Base-by-base conservation (phyloP, 2,888 invertebrate species). In the Lasioglossum leucozonium region DNA sequence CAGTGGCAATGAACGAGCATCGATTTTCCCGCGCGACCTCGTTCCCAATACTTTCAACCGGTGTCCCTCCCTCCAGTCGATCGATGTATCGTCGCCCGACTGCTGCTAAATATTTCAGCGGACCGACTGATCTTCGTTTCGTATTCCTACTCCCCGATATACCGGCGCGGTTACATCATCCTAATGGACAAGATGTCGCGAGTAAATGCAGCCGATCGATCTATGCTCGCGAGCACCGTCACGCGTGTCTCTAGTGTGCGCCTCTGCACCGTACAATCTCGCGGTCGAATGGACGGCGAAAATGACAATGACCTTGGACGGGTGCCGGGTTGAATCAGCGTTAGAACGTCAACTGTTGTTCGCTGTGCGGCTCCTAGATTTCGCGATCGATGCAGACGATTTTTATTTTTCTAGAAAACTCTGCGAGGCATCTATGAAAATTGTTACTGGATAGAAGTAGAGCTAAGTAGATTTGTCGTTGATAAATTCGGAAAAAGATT, bases 31-130 rank as follows among this genome's bases (percentile, higher is more conserved):
- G 30, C 8, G 13, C 77, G 77, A 58, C 85, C 85, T 80, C 74
- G 77, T 74, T 40, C 77, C 80, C 74, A 67, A 77, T 80, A 80
- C 85, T 77, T 80, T 75, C 62, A 74, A 55, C 71, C n/a, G 40
- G 42, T 65, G 86, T 72, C 73, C 11, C 58, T 65, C 18, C 18
- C 26, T 58, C 30, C 75, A 47, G 58, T 75, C 83, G 85, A 85
- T 88, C 88, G 88, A 88, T 88, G 75, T 71, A 73, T 88, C 81
- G 83, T 81, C 81, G 88, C 73, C 58, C 72, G 78, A 69, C 81
- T 74, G 3, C 40, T 67, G 40, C 42, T 88, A 83, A 88, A 88
- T 88, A 88, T 88, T 88, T 88, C 37, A 88, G 62, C 75, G 37
- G 26, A 11, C 58, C 75, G 79, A 65, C 37, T 37, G 85, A 83